Percentiles rank a stretch among this genome's conserved stretches.
These are phyloP conservation scores for Spinus pinus DNA, from an alignment of 2,797 vertebrate species.

Conservation along the genomic window DNA sequence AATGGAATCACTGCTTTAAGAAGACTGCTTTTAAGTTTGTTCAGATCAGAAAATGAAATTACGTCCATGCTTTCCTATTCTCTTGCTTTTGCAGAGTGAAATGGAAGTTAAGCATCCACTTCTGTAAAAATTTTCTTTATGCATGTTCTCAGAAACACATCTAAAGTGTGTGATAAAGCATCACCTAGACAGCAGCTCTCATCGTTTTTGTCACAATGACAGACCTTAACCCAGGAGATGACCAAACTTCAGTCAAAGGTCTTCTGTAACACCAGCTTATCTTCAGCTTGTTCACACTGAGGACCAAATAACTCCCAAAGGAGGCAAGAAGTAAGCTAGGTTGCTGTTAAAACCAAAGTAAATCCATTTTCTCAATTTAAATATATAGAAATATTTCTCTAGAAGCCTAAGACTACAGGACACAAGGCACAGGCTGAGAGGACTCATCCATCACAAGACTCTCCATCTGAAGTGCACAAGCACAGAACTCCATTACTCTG, in stretches of 20 bases:
- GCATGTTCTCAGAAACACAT: background rate
- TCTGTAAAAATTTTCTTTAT: background rate
- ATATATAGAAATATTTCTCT: background rate
- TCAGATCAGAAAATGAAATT: background rate
- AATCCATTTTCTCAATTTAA: background rate
- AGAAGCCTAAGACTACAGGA: background rate
- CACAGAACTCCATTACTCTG: background rate
- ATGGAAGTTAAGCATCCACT: background rate
- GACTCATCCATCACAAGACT: background rate
- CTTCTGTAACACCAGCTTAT: background rate
- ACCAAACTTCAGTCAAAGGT: background rate
- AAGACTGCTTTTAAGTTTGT: background rate
- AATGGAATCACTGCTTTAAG: background rate
- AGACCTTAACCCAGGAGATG: background rate
- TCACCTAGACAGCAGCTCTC: background rate
- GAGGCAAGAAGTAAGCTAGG: background rate
- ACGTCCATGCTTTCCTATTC: background rate
- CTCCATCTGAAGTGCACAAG: accelerated
- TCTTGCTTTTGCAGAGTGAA: background rate
- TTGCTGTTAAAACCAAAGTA: background rate
- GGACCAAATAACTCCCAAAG: background rate
- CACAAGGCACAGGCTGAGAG: background rate
- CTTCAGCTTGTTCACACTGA: background rate
- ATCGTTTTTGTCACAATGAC: background rate
- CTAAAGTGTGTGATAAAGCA: background rate